These are phyloP conservation scores for Cephalotes varians DNA, from an alignment of 2,888 invertebrate species.

Conservation along the genomic window DNA sequence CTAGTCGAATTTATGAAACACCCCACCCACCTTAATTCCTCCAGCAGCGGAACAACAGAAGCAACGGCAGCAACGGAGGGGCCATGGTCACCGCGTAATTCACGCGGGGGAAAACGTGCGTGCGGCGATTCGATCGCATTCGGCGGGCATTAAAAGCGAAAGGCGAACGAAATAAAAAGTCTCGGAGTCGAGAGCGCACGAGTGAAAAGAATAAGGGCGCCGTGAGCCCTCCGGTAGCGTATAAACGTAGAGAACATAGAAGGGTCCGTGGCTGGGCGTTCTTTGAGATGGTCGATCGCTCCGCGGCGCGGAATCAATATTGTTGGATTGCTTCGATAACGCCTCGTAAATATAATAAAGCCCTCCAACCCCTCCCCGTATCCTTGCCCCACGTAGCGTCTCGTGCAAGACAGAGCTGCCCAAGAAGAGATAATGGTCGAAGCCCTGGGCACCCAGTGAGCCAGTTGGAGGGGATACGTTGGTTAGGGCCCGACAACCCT, in stretches of 20 bases:
- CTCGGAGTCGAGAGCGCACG: slow-evolving; percentile 34
- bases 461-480: slow-evolving; percentile 61
- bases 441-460: slow-evolving; percentile 74
- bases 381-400: slow-evolving; percentile 43
- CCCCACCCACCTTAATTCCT: slow-evolving; percentile 36
- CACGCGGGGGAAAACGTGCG: slow-evolving; percentile 55
- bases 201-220: slow-evolving; percentile 55
- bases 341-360: slow-evolving; percentile 84
- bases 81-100: slow-evolving; percentile 55
- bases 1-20: slow-evolving; percentile 39
- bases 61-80: slow-evolving; percentile 34
- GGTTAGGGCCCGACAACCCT: slow-evolving; percentile 65
- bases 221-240: slow-evolving; percentile 67
- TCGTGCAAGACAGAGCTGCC: slow-evolving; percentile 58
- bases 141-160: slow-evolving; percentile 45
- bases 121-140: slow-evolving; percentile 61
- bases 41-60: slow-evolving; percentile 42
- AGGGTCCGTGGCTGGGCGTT: slow-evolving; percentile 66
- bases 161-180: slow-evolving; percentile 8
- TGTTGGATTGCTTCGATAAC: slow-evolving; percentile 82
- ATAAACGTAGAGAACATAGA: slow-evolving; percentile 55
- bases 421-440: slow-evolving; percentile 78
- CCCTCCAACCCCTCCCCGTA: slow-evolving; percentile 68
- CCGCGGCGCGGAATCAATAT: slow-evolving; percentile 81
- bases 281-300: slow-evolving; percentile 74